phyloP scores from a whole-genome alignment of 1,140 invertebrate species.

The Drosophila virilis region DNA sequence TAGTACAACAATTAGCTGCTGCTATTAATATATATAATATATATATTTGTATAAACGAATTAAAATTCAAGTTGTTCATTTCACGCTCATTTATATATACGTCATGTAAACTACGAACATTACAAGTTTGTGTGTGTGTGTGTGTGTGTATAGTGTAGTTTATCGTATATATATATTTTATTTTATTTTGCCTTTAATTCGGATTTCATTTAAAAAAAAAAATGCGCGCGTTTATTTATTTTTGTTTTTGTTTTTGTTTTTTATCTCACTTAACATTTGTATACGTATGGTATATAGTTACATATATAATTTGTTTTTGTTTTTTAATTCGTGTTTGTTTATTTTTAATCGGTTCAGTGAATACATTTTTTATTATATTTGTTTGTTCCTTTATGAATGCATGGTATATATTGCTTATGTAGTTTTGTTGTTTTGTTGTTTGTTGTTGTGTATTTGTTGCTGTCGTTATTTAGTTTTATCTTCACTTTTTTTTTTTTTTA shows the following conservation, averaged over 20 bases:
- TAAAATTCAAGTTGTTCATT: slow-evolving; percentile 67
- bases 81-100: slow-evolving; percentile 24
- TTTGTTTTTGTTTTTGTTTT: slow-evolving; percentile 13
- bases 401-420: slow-evolving; percentile 68
- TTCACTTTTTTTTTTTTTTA: slow-evolving; percentile 8
- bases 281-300: slow-evolving; percentile 62
- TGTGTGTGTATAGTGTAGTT: slow-evolving; percentile 59
- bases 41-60: slow-evolving; percentile 73
- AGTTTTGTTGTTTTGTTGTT: slow-evolving; percentile 30
- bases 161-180: slow-evolving; percentile 37
- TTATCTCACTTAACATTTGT: slow-evolving; percentile 45
- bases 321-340: slow-evolving; percentile 29
- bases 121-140: slow-evolving; percentile 35
- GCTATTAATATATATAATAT: slow-evolving; percentile 37
- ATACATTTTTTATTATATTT: slow-evolving; percentile 54
- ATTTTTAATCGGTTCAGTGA: slow-evolving; percentile 37
- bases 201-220: slow-evolving; percentile 56
- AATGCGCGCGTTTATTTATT: slow-evolving; percentile 49
- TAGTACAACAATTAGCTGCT: slow-evolving; percentile 78
- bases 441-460: slow-evolving; percentile 14
- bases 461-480: slow-evolving; percentile 17
- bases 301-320: slow-evolving; percentile 55
- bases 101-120: slow-evolving; percentile 42
- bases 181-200: slow-evolving; percentile 36
- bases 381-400: slow-evolving; percentile 61